These are phyloP conservation scores for Tragelaphus strepsiceros DNA, from an alignment of 2,113 vertebrate species.

Conservation along the genomic window DNA sequence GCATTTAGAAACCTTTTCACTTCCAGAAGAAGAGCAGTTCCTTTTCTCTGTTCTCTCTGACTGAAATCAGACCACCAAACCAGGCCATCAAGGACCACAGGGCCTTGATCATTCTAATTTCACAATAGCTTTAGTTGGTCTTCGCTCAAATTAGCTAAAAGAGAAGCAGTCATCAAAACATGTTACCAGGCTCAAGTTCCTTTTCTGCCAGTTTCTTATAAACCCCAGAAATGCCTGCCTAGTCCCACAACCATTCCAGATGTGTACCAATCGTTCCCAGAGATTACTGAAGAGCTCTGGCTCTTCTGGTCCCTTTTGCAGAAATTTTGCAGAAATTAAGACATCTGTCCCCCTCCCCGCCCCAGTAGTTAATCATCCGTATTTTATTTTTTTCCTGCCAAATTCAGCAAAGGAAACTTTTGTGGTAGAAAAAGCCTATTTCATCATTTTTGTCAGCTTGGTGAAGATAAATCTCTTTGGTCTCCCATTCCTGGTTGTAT, in stretches of 20 bases:
- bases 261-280: not conserved
- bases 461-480: slow-evolving; percentile 17
- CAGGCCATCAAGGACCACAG: not conserved
- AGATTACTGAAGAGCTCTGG: not conserved
- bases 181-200: slow-evolving; percentile 23
- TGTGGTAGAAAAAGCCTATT: slow-evolving; percentile 32
- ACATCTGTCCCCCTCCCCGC: not conserved
- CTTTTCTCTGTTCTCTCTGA: not conserved
- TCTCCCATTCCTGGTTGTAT: not conserved
- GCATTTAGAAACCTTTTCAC: not conserved
- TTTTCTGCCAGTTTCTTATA: slow-evolving; percentile 28
- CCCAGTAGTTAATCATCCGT: not conserved
- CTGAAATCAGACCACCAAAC: not conserved
- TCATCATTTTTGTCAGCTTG: slow-evolving; percentile 24
- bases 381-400: not conserved
- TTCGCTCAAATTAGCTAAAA: slow-evolving; percentile 22
- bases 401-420: slow-evolving; percentile 51
- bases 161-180: slow-evolving; percentile 1
- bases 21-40: not conserved
- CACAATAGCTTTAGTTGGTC: not conserved
- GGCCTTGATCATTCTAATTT: not conserved
- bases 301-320: not conserved
- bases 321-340: slow-evolving; percentile 37
- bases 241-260: not conserved
- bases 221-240: not conserved